Evolutionary conservation across 2,888 invertebrate genomes (phyloP).

Genomic region (Ceriagrion tenellum): DNA sequence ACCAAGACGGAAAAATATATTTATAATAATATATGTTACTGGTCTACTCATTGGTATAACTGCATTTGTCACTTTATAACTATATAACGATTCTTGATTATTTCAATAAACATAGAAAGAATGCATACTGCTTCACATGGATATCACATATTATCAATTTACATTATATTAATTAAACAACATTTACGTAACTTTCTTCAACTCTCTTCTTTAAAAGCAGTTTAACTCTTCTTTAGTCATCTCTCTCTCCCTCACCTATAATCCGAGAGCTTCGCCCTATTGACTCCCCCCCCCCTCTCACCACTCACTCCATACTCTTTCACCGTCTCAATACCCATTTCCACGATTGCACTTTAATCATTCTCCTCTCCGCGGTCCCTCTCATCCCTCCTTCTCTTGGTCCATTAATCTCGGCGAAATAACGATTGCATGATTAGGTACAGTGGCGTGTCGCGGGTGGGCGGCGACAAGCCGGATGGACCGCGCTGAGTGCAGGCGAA

Average conservation of each 20-base stretch:
- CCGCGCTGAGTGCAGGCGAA: background rate
- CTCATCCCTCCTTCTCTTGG: background rate
- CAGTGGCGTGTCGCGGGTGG: background rate
- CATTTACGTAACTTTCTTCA: too few relatives aligned
- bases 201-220: too few relatives aligned
- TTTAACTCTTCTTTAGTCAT: background rate
- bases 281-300: background rate
- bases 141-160: too few relatives aligned
- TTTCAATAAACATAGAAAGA: too few relatives aligned
- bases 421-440: conserved; percentile 7
- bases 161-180: too few relatives aligned
- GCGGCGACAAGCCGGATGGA: background rate
- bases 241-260: background rate
- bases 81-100: too few relatives aligned
- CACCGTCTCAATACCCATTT: background rate
- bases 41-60: too few relatives aligned
- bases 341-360: background rate
- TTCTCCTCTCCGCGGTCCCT: background rate
- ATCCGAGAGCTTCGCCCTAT: too few relatives aligned
- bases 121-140: too few relatives aligned
- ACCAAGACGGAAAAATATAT: too few relatives aligned
- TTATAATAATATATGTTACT: too few relatives aligned
- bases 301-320: background rate
- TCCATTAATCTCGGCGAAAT: conserved; percentile 15
- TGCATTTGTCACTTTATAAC: too few relatives aligned